Base-by-base conservation (phyloP, 2,113 vertebrate species). In the Orthochromis malagaraziensis region DNA sequence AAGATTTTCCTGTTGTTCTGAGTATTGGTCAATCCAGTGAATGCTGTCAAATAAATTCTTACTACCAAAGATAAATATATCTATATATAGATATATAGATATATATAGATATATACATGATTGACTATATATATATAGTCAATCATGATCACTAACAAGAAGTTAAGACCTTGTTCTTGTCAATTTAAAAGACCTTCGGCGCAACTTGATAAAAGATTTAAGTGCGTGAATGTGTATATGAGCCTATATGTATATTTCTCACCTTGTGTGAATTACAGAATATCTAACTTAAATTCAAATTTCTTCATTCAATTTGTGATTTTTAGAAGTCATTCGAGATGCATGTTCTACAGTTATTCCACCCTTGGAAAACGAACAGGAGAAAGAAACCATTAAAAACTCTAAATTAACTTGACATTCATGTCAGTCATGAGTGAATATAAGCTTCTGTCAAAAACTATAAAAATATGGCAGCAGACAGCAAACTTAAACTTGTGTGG, bases 251-350 rank as follows among this genome's bases (percentile, higher is more conserved):
- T 35, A 4, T 19, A 63, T 63, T 63, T 63, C 16, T 19, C 58
- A 35, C 31, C 31, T 63, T 35, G 58, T 35, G 58, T 63, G 58
- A 63, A 35, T 63, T 63, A 63, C 29, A 63, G 58, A 63, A 63
- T 63, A 0, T 60, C 57, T 60, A 1, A 60, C 57, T 0, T 42
- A 40, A 24, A 70, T 42, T 70, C 12, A 0, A 42, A 70, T 24
- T 70, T 70, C 35, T 70, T n/a, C n/a, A 70, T 24, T 40, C 35
- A 70, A 21, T 42, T 70, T 14, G 13, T 26, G 5, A 42, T 70
- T 63, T 42, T 42, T 42, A 33, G 14, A 42, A 70, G n/a, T 70
- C 35, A 42, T 70, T 42, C 24, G 1, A 24, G 12, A 24, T 70
- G 58, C 58, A 54, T 54, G 57, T 19, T 24, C n/a, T 70, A 70